Evolutionary conservation across 1,140 invertebrate species (phyloP).

Genomic region (Wasmannia auropunctata): DNA sequence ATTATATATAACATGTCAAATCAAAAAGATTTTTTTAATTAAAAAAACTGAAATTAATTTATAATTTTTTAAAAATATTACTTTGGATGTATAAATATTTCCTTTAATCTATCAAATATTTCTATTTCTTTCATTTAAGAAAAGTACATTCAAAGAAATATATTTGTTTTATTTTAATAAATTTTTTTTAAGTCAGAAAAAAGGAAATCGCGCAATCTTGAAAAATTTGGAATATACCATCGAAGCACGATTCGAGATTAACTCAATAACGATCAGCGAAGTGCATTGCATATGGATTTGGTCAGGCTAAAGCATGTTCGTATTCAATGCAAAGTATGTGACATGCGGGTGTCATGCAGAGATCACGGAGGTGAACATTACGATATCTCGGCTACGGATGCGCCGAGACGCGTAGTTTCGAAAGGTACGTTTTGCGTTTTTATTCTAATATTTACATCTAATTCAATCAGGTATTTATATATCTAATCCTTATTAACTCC

Average conservation of each 20-base stretch:
- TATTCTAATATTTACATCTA: too few species aligned
- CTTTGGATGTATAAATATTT: too few species aligned
- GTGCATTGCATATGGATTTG: conserved; percentile 31
- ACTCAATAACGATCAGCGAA: background rate
- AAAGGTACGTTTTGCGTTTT: background rate
- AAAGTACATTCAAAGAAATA: too few species aligned
- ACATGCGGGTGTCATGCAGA: conserved; percentile 1
- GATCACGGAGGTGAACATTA: conserved; percentile 21
- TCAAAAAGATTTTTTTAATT: too few species aligned
- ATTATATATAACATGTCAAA: too few species aligned
- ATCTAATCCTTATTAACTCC: too few species aligned
- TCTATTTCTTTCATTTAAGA: too few species aligned
- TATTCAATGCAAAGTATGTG: conserved; percentile 42
- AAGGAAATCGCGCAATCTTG: background rate
- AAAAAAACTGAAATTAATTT: too few species aligned
- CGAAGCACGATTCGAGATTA: background rate
- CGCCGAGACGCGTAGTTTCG: background rate
- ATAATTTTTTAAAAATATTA: too few species aligned
- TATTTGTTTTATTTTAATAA: too few species aligned
- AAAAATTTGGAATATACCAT: background rate
- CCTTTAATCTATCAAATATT: too few species aligned
- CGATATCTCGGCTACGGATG: background rate
- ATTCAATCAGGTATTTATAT: too few species aligned
- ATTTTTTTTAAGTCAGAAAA: background rate
- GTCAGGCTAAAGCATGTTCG: background rate